Conservation (phyloP, 2,797 vertebrate genomes). For the Enteromius argenteus region DNA sequence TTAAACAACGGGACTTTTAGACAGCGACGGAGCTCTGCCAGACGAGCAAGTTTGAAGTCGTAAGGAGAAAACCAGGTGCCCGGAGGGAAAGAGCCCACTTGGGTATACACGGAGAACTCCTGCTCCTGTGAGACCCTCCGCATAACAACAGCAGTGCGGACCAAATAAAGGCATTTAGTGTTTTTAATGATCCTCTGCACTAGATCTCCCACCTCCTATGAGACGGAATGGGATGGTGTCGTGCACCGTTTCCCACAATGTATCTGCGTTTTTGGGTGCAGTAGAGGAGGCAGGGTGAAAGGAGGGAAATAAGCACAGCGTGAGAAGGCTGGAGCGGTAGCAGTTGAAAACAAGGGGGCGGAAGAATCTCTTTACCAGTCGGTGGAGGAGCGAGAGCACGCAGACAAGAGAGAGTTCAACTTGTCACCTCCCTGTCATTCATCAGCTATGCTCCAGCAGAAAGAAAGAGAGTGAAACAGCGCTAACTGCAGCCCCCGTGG, state of each 20-base stretch:
- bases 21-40: background rate
- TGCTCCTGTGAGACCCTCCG: slow-evolving; percentile 17
- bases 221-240: slow-evolving; percentile 7
- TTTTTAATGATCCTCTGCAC: slow-evolving; percentile 14
- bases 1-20: slow-evolving; percentile 42
- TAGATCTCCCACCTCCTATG: background rate
- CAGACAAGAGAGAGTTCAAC: slow-evolving; percentile 41
- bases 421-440: slow-evolving; percentile 43
- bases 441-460: slow-evolving; percentile 27
- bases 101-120: slow-evolving; percentile 6
- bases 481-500: slow-evolving; percentile 1
- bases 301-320: slow-evolving; percentile 32
- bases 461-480: background rate
- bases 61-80: slow-evolving; percentile 37
- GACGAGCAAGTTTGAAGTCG: slow-evolving; percentile 40
- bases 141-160: slow-evolving; percentile 27
- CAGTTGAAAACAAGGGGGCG: slow-evolving; percentile 35
- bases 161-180: background rate
- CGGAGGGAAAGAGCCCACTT: slow-evolving; percentile 11
- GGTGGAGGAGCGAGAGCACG: slow-evolving; percentile 17
- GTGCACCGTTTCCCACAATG: slow-evolving; percentile 23
- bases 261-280: background rate
- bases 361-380: slow-evolving; percentile 37
- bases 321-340: slow-evolving; percentile 18
- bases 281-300: slow-evolving; percentile 29